phyloP scores from a whole-genome alignment of 2,888 invertebrate genomes.

The Clusia tigrina region DNA sequence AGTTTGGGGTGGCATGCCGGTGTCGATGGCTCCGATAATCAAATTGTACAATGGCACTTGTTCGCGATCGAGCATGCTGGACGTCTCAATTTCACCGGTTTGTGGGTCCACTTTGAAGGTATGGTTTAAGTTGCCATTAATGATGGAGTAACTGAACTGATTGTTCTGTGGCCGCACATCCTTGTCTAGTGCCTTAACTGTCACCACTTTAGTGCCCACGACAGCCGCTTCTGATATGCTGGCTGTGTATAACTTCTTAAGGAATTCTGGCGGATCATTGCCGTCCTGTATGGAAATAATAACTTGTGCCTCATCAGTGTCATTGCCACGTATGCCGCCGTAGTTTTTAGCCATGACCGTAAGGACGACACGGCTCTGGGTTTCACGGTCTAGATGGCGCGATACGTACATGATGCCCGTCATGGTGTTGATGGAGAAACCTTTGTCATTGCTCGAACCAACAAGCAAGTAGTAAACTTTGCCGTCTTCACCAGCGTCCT shows the following conservation, averaged over 20 bases:
- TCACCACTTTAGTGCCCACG: slow-evolving; percentile 76
- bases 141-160: slow-evolving; percentile 89
- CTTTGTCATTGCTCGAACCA: slow-evolving; percentile 90
- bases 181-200: slow-evolving; percentile 88
- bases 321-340: slow-evolving; percentile 92
- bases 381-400: slow-evolving; percentile 83
- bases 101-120: slow-evolving; percentile 89
- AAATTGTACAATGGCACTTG: slow-evolving; percentile 76
- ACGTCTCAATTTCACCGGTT: slow-evolving; percentile 82
- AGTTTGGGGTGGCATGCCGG: slow-evolving; percentile 88
- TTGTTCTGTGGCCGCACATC: slow-evolving; percentile 91
- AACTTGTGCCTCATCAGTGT: slow-evolving; percentile 94
- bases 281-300: slow-evolving; percentile 94
- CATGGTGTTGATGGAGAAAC: slow-evolving; percentile 84
- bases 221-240: slow-evolving; percentile 81
- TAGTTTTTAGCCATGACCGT: slow-evolving; percentile 94
- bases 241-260: slow-evolving; percentile 79
- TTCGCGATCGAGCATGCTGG: slow-evolving; percentile 82
- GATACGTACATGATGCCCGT: slow-evolving; percentile 87
- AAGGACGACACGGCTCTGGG: slow-evolving; percentile 86
- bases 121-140: slow-evolving; percentile 82
- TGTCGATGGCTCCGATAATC: slow-evolving; percentile 87
- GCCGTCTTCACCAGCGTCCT: slow-evolving; percentile 87
- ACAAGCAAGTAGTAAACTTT: slow-evolving; percentile 91
- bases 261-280: slow-evolving; percentile 94